A percentile compares a stretch with the other conserved stretches of the same genome.
These are phyloP conservation scores for Rana temporaria DNA, from an alignment of 2,113 vertebrate genomes.

Conservation along the genomic window DNA sequence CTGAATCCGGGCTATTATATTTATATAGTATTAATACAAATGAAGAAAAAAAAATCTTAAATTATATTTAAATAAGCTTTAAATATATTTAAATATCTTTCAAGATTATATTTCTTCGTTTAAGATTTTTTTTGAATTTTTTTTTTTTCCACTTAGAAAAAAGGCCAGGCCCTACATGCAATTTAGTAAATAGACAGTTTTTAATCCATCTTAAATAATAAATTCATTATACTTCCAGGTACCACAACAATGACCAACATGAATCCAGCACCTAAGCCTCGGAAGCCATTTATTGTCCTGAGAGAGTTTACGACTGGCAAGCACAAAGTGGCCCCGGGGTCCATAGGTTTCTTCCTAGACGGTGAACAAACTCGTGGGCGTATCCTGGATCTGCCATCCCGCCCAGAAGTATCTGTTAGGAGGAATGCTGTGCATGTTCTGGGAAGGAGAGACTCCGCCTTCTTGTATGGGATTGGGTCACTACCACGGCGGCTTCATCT, in stretches of 20 bases:
- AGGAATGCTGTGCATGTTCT: constrained; percentile 69
- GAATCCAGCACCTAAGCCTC: not conserved
- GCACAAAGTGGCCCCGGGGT: constrained; percentile 69
- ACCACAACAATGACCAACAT: not conserved
- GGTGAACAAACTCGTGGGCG: constrained; percentile 65
- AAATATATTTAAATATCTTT: no score
- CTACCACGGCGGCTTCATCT: constrained; percentile 68
- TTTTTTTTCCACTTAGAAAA: no score
- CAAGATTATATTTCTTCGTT: no score
- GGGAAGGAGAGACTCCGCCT: constrained; percentile 73
- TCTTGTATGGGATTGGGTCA: constrained; percentile 71
- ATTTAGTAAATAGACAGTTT: no score
- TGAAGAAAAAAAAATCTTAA: no score
- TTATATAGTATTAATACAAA: no score
- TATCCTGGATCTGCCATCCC: constrained; percentile 57
- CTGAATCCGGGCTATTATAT: no score
- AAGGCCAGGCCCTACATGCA: no score
- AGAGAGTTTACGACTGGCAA: constrained; percentile 73
- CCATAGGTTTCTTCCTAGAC: constrained; percentile 68
- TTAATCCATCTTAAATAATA: not conserved
- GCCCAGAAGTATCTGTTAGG: constrained; percentile 57
- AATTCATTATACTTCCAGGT: constrained; percentile 3
- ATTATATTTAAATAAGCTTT: no score
- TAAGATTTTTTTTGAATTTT: no score
- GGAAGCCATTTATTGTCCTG: constrained; percentile 58